phyloP scores from a whole-genome alignment of 2,888 invertebrate genomes.

The Tiphia femorata region DNA sequence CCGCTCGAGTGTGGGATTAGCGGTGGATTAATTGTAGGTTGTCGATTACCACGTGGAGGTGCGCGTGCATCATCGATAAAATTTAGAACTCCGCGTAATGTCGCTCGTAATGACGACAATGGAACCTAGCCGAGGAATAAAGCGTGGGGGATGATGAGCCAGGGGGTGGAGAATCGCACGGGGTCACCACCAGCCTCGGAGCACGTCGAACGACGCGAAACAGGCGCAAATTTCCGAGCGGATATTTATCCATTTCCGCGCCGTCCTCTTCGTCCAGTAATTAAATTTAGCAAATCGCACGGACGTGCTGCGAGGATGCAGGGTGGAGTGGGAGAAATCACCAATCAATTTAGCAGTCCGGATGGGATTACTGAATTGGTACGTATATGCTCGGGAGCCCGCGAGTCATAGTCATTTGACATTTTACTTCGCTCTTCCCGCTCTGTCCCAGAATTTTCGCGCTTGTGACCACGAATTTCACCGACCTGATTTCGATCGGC shows the following conservation, averaged over 20 bases:
- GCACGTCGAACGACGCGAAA: no score
- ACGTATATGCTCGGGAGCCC: not conserved
- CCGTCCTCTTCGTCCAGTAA: conserved; percentile 11
- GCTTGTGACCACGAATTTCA: no score
- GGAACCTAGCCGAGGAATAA: not conserved
- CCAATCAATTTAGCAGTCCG: conserved; percentile 4
- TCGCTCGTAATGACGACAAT: not conserved
- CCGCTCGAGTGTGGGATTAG: no score
- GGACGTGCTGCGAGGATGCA: not conserved
- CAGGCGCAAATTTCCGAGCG: conserved; percentile 21
- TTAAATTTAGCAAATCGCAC: conserved; percentile 16
- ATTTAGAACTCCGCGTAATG: not conserved
- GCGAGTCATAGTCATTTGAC: no score
- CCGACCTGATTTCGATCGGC: no score
- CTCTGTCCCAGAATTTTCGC: no score
- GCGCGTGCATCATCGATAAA: not conserved
- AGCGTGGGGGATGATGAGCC: no score
- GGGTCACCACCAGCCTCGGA: no score
- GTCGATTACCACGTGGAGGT: not conserved
- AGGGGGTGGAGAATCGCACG: no score
- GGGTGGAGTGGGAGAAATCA: no score
- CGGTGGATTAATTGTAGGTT: no score
- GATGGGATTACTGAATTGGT: not conserved
- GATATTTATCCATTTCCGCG: conserved; percentile 46
- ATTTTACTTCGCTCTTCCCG: no score